Percentiles rank a stretch among this genome's conserved stretches.
Conservation (phyloP, 2,888 invertebrate species). For the Cataglyphis rosenhaueri region DNA sequence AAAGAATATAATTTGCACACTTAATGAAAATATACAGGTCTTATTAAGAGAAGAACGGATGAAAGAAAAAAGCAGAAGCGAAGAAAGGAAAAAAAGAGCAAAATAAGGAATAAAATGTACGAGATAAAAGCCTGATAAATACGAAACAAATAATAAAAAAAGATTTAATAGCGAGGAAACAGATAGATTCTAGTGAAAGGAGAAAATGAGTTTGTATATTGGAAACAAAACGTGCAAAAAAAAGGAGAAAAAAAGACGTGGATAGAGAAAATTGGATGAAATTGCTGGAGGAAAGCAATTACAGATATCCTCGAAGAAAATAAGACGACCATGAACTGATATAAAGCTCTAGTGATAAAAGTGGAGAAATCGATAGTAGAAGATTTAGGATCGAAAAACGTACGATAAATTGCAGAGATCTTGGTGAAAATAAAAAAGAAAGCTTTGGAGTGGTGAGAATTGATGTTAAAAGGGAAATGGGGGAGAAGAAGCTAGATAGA, state of each 20-base stretch:
- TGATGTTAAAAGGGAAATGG: conserved; percentile 74
- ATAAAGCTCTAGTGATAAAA: neutral
- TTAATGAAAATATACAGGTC: conserved; percentile 13
- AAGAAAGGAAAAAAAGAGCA: neutral
- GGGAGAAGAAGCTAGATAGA: conserved; percentile 17
- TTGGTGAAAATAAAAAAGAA: conserved; percentile 8
- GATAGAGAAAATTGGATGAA: conserved; percentile 21
- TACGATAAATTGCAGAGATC: conserved; percentile 21
- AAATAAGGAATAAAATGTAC: conserved; percentile 42
- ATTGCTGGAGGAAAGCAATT: conserved; percentile 30
- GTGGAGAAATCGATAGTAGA: conserved; percentile 18
- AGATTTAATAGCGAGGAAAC: conserved; percentile 1
- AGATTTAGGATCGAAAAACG: conserved; percentile 17
- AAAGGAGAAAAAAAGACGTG: neutral
- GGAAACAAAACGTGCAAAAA: neutral
- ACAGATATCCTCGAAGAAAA: conserved; percentile 14
- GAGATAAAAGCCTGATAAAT: conserved; percentile 23
- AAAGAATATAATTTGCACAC: neutral
- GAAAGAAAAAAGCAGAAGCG: neutral
- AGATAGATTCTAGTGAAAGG: neutral
- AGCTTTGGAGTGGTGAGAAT: conserved; percentile 33
- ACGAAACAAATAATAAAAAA: neutral
- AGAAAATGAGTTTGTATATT: neutral
- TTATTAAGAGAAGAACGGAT: conserved; percentile 27
- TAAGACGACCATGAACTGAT: neutral